Evolutionary conservation across 1,140 invertebrate species (phyloP).

Genomic region (Sycobia sp.): DNA sequence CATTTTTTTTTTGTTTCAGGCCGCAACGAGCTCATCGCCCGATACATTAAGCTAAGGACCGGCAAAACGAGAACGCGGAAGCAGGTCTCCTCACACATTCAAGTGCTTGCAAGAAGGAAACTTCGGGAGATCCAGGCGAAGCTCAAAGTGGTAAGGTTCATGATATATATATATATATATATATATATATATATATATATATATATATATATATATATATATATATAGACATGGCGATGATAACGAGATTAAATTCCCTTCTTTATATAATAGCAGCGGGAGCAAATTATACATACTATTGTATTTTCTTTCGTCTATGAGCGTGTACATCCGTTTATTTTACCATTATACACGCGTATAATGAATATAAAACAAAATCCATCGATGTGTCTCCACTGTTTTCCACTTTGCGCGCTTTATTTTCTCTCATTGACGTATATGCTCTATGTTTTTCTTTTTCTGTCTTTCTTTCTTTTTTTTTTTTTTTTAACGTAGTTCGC

Average conservation of each 20-base stretch:
- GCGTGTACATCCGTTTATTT: too few relatives aligned
- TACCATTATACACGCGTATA: too few relatives aligned
- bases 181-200: too few relatives aligned
- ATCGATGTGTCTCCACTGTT: background rate
- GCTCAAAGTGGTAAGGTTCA: constrained; percentile 86
- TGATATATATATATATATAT: background rate
- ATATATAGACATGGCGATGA: too few relatives aligned
- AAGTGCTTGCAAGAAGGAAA: constrained; percentile 97
- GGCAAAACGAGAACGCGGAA: constrained; percentile 99
- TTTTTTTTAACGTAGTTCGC: too few relatives aligned
- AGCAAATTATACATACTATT: too few relatives aligned
- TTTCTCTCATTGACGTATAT: background rate
- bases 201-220: too few relatives aligned
- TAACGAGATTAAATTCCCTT: too few relatives aligned
- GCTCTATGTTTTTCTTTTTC: background rate
- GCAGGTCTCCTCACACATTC: constrained; percentile 99
- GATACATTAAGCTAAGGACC: constrained; percentile 98
- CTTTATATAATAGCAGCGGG: too few relatives aligned
- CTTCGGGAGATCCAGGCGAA: constrained; percentile 96
- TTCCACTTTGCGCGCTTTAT: background rate
- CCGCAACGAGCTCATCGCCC: constrained; percentile 97
- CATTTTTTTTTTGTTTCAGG: constrained; percentile 70
- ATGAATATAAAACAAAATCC: background rate
- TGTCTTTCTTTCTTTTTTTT: background rate
- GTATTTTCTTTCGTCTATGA: too few relatives aligned